Evolutionary conservation across 2,888 invertebrate genomes (phyloP), one percentile per base, ranked within the genome.

Genomic region (Serripes groenlandicus): DNA sequence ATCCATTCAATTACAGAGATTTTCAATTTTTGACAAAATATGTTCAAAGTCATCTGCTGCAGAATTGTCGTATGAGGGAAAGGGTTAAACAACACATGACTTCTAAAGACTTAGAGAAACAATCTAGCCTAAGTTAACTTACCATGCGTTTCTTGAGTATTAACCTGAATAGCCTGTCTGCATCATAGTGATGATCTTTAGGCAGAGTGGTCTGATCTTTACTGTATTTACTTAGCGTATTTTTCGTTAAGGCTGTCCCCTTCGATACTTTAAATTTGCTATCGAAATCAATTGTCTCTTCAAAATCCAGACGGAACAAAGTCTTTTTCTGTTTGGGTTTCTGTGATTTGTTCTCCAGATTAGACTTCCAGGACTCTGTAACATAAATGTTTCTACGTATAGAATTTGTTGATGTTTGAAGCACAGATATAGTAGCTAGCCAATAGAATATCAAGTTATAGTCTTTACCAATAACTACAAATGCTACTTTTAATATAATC

Each of bases 121-220:
- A n/a, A n/a, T n/a, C n/a, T 49, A 26, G 35, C 34, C 60, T 9
- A 75, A 30, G 18, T 56, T 1, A 42, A 54, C 90, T 74, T 85
- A 93, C 93, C 92, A 92, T 90, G 35, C 92, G 75, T 68, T 88
- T 89, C 28, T 90, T 89, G 49, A 91, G 90, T 56, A 83, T 73
- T 18, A 93, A 85, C 32, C 89, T 81, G 79, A 93, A 90, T 21
- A 94, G 84, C 49, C 91, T 90, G 54, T 93, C 92, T 1, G 90
- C 90, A 68, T 93, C 92, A 78, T 92, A 94, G 75, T 94, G 93
- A 64, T 93, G 87, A 82, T 94, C 93, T 79, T 92, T 91, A 0
- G 94, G 94, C 23, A 94, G 86, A 0, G 92, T 92, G 32, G 92
- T 92, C 79, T 88, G 87, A 21, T 90, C 88, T 79, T 91, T 92